Base-by-base conservation (phyloP, 2,888 invertebrate genomes). In the Drosophila sordidula region DNA sequence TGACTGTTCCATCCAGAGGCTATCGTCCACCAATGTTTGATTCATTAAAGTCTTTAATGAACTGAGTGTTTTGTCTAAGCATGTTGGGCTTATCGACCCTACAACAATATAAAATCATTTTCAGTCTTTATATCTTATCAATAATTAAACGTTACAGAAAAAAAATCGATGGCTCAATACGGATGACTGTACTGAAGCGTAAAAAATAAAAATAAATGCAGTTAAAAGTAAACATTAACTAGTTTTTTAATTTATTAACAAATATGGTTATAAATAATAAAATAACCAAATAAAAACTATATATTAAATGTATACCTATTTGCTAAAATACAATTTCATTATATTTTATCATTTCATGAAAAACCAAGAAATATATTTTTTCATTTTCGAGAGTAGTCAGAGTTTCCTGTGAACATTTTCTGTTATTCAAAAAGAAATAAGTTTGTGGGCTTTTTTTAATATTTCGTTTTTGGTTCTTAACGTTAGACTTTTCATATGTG, bases 1-100 rank as follows among this genome's bases (percentile, higher is more conserved):
- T 11, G 89, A 87, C 66, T 91, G 91, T 51, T 91, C 90, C 66
- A 81, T 85, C 91, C 91, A 91, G 12, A 91, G 72, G 36, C 81
- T 83, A 52, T 91, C 89, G 56, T 86, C 86, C 47, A 82, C 83
- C 50, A 91, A 61, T 3, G 83, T 75, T 50, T 83, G 82, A 57
- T 83, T 78, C 58, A 91, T 75, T 70, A 91, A 70, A 49, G 73
- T 49, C 67, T 82, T 80, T 25, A 91, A 83, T 49, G 81, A 70
- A 32, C 72, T 64, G 6, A 88, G 86, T 46, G 83, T 78, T 58
- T 70, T 65, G 14, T 77, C 55, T 14, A 50, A 44, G 26, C 46
- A 6, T 25, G 38, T 44, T 26, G 62, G 58, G 42, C 58, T 63
- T 49, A 42, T 36, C 3, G 73, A 51, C 11, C 85, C 87, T 85